A percentile compares a stretch with the other conserved stretches of the same genome.
Conservation (phyloP, 2,797 vertebrate species). For the Cichlasoma orientale region DNA sequence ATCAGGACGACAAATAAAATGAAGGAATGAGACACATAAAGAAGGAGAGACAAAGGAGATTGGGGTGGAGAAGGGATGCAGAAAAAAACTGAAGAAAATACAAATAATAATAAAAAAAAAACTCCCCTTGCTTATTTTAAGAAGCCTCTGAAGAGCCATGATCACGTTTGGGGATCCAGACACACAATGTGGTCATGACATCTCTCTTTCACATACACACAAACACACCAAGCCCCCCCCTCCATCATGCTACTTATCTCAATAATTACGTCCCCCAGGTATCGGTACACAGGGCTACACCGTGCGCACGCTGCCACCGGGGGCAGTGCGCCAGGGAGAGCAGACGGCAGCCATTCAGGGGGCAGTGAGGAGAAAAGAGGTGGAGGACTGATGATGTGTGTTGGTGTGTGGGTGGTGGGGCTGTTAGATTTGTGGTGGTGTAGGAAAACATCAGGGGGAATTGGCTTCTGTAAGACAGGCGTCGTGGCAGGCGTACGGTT, state of each 20-base stretch:
- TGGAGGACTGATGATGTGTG: slow-evolving; percentile 37
- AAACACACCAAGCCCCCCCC: slow-evolving; percentile 23
- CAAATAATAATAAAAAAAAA: slow-evolving; percentile 7
- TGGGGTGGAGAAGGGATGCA: not conserved
- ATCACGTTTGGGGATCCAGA: slow-evolving; percentile 36
- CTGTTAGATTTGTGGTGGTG: slow-evolving; percentile 28
- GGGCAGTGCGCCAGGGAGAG: slow-evolving; percentile 71
- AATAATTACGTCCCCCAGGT: slow-evolving; percentile 82
- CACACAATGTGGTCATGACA: slow-evolving; percentile 21
- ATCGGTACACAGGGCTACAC: slow-evolving; percentile 60
- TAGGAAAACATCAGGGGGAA: slow-evolving; percentile 53
- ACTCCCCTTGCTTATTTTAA: slow-evolving; percentile 6
- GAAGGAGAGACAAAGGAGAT: not conserved
- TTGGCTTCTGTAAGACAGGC: slow-evolving; percentile 66
- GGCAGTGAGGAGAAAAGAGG: slow-evolving; percentile 58
- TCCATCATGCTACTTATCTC: slow-evolving; percentile 65
- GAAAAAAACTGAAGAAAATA: slow-evolving; percentile 13
- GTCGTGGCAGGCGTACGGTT: slow-evolving; percentile 60
- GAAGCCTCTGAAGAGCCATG: slow-evolving; percentile 10
- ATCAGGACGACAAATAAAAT: slow-evolving; percentile 5
- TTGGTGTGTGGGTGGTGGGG: not conserved
- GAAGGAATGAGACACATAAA: not conserved
- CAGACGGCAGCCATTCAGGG: slow-evolving; percentile 75
- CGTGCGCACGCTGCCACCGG: slow-evolving; percentile 52
- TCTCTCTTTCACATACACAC: slow-evolving; percentile 24